A percentile compares a stretch with the other conserved stretches of the same genome.
phyloP scores from a whole-genome alignment of 2,113 vertebrate species.

The Alethe castanea region DNA sequence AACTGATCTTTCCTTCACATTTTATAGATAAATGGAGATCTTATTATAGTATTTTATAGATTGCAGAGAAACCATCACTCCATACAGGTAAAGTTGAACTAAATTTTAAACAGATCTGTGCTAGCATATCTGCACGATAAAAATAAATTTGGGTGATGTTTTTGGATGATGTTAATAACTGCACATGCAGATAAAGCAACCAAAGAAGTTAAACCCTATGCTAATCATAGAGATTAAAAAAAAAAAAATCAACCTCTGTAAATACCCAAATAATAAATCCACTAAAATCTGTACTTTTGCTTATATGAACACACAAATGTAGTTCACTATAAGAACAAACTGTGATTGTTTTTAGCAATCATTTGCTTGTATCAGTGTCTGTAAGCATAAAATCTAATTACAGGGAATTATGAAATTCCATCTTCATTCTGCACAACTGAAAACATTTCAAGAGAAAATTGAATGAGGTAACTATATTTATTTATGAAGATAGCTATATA shows the following conservation, averaged over 20 bases:
- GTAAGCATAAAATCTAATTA: background rate
- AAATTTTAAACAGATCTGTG: background rate
- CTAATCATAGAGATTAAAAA: background rate
- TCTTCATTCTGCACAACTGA: background rate
- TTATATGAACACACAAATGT: background rate
- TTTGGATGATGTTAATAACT: background rate
- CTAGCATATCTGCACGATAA: background rate
- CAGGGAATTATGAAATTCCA: background rate
- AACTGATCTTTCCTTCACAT: slow-evolving; percentile 1
- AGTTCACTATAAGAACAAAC: background rate
- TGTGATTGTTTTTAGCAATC: background rate
- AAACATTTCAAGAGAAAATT: background rate
- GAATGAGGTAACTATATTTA: background rate
- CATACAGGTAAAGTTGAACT: background rate
- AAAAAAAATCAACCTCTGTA: background rate
- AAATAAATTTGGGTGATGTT: background rate
- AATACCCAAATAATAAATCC: background rate
- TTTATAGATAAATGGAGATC: background rate
- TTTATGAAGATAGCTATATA: background rate
- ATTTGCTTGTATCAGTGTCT: background rate
- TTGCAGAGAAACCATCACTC: background rate
- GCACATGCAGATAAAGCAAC: background rate
- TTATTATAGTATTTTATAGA: background rate
- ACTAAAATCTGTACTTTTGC: background rate
- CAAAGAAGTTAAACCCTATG: background rate